Base-by-base conservation (phyloP, 1,140 invertebrate species). In the Drosophila nikananu region DNA sequence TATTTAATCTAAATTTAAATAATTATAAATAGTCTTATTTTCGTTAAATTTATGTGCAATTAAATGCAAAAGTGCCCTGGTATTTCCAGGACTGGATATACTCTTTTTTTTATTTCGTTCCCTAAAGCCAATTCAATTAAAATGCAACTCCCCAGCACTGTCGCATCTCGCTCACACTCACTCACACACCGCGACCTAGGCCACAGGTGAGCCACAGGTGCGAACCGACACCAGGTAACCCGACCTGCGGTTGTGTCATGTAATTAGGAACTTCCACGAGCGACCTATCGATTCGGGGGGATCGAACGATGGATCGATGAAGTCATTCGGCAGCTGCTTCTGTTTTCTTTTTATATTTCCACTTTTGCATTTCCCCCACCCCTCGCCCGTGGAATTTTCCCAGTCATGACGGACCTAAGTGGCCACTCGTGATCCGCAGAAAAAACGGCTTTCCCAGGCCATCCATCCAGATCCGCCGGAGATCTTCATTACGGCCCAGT, bases 211-310 rank as follows among this genome's bases (percentile, higher is more conserved):
- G 77, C 77, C 62, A 80, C 77, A 74, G 77, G 77, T 80, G 77
- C 77, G 62, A 73, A 60, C 51, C 42, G 21, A 48, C 52, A 46
- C 57, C 58, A 15, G 75, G 64, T 70, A 78, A 75, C 60, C 61
- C 58, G 73, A 61, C 54, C 49, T 84, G 86, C 86, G 86, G 81
- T 90, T 49, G 86, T 91, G 86, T 90, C 86, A 89, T 89, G 86
- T 89, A 89, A 89, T 89, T 89, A 89, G 86, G 86, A 81, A 86
- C 75, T 82, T 86, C 77, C 77, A 70, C 62, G 70, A 63, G 80
- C 32, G 52, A 37, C 52, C 21, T 25, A 57, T 57, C 54, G 63
- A 81, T 37, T 25, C 25, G 30, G 61, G 39, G 39, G 23, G 57
- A 44, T 57, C 61, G 74, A 65, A 19, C 12, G 58, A 64, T 54